Conservation (phyloP, 2,888 invertebrate species). For the Ormyrus rosae region DNA sequence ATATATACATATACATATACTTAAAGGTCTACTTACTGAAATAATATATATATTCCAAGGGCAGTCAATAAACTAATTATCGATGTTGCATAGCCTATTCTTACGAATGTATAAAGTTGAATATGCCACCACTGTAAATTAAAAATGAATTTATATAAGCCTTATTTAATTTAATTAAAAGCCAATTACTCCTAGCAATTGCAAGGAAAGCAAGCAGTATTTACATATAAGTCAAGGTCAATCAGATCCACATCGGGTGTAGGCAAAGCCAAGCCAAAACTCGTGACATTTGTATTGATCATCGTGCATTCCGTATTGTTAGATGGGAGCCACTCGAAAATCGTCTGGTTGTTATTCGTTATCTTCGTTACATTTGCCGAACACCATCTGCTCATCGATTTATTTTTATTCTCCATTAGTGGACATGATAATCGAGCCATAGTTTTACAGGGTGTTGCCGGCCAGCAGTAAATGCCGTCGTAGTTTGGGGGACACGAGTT, state of each 20-base stretch:
- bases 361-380: conserved; percentile 13
- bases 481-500: conserved; percentile 14
- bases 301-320: conserved; percentile 8
- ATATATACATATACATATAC: neutral
- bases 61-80: conserved; percentile 15
- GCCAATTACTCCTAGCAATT: too few species aligned
- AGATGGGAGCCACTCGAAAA: conserved; percentile 9
- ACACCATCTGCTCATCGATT: conserved; percentile 45
- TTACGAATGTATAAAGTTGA: neutral
- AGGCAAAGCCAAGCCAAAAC: too few species aligned
- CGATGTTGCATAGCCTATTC: conserved; percentile 14
- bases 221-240: conserved; percentile 9
- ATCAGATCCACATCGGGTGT: neutral
- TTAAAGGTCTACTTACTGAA: conserved; percentile 19
- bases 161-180: too few species aligned
- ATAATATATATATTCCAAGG: conserved; percentile 24
- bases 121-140: conserved; percentile 5
- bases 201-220: neutral
- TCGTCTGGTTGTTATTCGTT: conserved; percentile 6
- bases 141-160: neutral
- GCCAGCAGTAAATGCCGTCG: conserved; percentile 34
- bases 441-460: neutral
- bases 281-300: neutral
- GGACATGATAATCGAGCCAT: conserved; percentile 7
- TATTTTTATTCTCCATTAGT: neutral